Evolutionary conservation across 2,888 invertebrate species (phyloP).

Genomic region (Pheosia gnoma): DNA sequence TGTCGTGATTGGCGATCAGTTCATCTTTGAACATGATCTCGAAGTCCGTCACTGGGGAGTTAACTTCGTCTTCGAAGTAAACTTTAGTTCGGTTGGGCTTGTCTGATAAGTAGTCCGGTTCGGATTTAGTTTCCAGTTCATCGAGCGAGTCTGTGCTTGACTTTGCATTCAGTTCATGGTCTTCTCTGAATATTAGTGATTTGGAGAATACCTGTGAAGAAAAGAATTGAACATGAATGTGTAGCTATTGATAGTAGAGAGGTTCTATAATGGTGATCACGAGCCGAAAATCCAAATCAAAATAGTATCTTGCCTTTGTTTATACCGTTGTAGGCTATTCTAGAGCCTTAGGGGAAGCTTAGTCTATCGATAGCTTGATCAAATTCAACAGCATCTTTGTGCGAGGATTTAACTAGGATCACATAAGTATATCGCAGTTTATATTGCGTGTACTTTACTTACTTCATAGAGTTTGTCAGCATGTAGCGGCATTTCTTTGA

Average conservation of each 20-base stretch:
- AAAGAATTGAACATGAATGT: not conserved
- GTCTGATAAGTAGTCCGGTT: slow-evolving; percentile 71
- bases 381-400: not conserved
- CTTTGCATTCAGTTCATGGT: slow-evolving; percentile 67
- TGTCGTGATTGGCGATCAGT: slow-evolving; percentile 65
- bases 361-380: not conserved
- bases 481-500: slow-evolving; percentile 72
- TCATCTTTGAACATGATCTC: slow-evolving; percentile 84
- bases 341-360: not conserved
- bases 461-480: slow-evolving; percentile 80
- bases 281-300: too few relatives aligned
- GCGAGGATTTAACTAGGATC: too few relatives aligned
- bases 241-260: not conserved
- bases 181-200: slow-evolving; percentile 79
- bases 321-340: too few relatives aligned
- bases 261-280: too few relatives aligned
- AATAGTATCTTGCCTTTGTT: too few relatives aligned
- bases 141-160: slow-evolving; percentile 66
- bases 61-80: slow-evolving; percentile 79
- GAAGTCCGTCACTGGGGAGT: slow-evolving; percentile 79
- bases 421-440: too few relatives aligned
- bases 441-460: slow-evolving; percentile 10
- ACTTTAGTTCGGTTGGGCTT: slow-evolving; percentile 77
- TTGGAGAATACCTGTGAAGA: slow-evolving; percentile 75
- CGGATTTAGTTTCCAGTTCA: slow-evolving; percentile 75